A percentile compares a stretch with the other conserved stretches of the same genome.
Conservation (phyloP, 2,113 vertebrate genomes). For the Lota lota region DNA sequence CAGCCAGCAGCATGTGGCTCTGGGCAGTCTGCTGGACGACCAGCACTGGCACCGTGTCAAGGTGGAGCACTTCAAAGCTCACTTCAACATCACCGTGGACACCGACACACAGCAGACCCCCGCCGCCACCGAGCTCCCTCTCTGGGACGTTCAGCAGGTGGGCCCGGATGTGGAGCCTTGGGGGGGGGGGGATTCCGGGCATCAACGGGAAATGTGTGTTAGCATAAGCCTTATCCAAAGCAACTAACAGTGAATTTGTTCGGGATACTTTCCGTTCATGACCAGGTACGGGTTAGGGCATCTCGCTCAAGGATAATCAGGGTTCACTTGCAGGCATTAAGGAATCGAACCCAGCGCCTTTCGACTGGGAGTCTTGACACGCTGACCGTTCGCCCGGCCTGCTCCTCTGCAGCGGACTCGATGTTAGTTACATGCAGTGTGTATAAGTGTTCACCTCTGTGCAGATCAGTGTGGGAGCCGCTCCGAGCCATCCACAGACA, state of each 20-base stretch:
- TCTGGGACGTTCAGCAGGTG: constrained; percentile 88
- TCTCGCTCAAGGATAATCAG: too few species aligned
- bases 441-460: not conserved
- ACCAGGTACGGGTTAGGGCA: too few species aligned
- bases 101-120: constrained; percentile 81
- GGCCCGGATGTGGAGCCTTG: constrained; percentile 29
- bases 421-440: not conserved
- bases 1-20: constrained; percentile 68
- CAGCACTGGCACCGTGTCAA: constrained; percentile 91
- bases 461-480: constrained; percentile 92
- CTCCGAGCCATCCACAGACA: constrained; percentile 79
- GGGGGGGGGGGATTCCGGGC: too few species aligned
- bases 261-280: too few species aligned
- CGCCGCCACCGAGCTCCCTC: constrained; percentile 77
- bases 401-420: too few species aligned
- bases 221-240: too few species aligned
- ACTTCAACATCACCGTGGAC: constrained; percentile 91
- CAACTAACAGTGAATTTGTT: too few species aligned
- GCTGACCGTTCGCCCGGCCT: too few species aligned
- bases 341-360: too few species aligned
- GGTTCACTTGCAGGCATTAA: too few species aligned
- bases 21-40: constrained; percentile 93
- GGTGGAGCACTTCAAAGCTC: constrained; percentile 80
- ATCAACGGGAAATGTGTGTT: too few species aligned
- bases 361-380: too few species aligned